These are phyloP conservation scores for Myrmecobius fasciatus DNA, from an alignment of 2,113 vertebrate genomes.

Conservation along the genomic window DNA sequence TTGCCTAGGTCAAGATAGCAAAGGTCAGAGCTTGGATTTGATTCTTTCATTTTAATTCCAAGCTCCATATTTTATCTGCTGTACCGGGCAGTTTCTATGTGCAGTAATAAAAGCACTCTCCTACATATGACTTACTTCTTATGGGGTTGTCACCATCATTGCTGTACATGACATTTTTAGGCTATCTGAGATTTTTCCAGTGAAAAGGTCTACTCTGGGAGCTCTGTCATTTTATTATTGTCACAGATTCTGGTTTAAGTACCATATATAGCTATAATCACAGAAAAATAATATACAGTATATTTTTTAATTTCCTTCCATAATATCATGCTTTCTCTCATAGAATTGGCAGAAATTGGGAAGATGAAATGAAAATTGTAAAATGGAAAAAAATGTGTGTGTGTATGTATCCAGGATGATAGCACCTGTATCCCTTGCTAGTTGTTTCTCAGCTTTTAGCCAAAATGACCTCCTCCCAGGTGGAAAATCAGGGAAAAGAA, in stretches of 20 bases:
- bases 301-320: rapidly evolving
- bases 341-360: conserved; percentile 11
- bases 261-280: neutral
- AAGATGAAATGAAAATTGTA: neutral
- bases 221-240: neutral
- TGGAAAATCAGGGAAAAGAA: neutral
- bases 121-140: neutral
- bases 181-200: neutral
- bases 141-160: neutral
- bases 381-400: neutral
- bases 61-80: neutral
- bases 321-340: neutral
- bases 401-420: neutral
- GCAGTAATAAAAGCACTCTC: neutral
- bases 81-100: neutral
- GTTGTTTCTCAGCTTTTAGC: neutral
- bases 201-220: neutral
- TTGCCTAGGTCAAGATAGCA: neutral
- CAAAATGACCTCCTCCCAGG: neutral
- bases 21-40: neutral
- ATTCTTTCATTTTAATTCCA: neutral
- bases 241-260: neutral
- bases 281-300: neutral
- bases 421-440: neutral
- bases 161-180: neutral